A percentile compares a stretch with the other conserved stretches of the same genome.
These are phyloP conservation scores for Schlechtendalia chinensis DNA, from an alignment of 1,140 invertebrate genomes.

Conservation along the genomic window DNA sequence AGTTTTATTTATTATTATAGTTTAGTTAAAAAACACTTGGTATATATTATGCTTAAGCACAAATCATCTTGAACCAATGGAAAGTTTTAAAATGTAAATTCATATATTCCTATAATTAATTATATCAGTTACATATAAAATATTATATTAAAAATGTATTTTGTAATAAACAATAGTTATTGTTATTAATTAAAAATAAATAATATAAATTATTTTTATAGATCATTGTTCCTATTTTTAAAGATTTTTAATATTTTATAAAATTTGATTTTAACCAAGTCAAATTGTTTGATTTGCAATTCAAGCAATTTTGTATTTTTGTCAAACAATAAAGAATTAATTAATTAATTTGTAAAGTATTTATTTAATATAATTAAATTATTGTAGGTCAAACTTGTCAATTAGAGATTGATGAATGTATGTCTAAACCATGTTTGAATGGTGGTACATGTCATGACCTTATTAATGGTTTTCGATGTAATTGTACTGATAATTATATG, in stretches of 20 bases:
- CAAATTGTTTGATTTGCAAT: neutral
- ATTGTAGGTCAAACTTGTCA: conserved; percentile 89
- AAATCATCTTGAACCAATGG: neutral
- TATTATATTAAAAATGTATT: neutral
- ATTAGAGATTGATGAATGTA: conserved; percentile 88
- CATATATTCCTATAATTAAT: neutral
- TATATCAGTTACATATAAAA: neutral
- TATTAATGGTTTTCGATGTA: conserved; percentile 78
- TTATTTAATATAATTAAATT: conserved; percentile 59
- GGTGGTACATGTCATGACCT: conserved; percentile 82
- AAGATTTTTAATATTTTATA: neutral
- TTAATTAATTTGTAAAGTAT: neutral
- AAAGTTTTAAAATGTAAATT: neutral
- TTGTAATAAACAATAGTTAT: neutral
- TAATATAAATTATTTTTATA: neutral
- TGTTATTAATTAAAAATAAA: neutral
- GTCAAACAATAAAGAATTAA: too few species aligned
- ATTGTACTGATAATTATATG: conserved; percentile 87
- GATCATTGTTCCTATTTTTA: neutral
- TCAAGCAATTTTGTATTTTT: neutral
- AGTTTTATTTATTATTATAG: too few species aligned
- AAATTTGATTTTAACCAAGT: neutral
- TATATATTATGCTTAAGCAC: neutral
- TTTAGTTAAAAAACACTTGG: too few species aligned
- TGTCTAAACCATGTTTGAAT: conserved; percentile 82